Percentiles rank a stretch among this genome's conserved stretches.
phyloP scores from a whole-genome alignment of 2,113 vertebrate genomes.

The Ageneiosus marmoratus region DNA sequence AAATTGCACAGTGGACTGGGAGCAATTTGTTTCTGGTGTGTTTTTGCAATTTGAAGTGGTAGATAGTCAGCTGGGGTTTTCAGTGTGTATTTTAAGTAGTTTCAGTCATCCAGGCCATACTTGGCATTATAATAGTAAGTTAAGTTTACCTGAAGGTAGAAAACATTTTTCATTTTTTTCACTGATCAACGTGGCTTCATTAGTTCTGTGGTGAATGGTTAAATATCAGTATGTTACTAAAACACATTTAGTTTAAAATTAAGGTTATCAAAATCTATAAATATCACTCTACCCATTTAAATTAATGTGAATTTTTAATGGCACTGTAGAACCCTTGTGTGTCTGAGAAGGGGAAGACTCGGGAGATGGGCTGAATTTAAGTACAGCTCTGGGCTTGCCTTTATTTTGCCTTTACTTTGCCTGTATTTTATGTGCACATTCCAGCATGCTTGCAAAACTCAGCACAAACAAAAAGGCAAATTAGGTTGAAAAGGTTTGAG shows the following conservation, averaged over 20 bases:
- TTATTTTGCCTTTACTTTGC: no score
- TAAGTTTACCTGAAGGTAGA: not conserved
- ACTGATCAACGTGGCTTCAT: not conserved
- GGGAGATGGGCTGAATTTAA: no score
- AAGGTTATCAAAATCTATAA: not conserved
- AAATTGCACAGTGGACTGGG: slow-evolving; percentile 7
- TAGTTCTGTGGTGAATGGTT: not conserved
- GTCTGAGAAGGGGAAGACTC: no score
- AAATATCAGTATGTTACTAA: not conserved
- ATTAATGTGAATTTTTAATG: no score
- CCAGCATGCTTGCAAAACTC: no score
- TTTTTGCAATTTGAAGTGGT: not conserved
- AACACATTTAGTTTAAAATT: not conserved
- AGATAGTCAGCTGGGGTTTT: not conserved
- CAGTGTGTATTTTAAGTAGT: not conserved
- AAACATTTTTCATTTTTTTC: not conserved
- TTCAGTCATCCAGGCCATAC: not conserved
- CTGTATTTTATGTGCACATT: no score
- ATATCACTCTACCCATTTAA: no score
- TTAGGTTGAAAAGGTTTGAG: no score
- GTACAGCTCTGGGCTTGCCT: no score
- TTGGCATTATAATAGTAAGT: not conserved
- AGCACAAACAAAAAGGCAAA: no score
- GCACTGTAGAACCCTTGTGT: no score
- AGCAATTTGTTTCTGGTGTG: not conserved